Base-by-base conservation (phyloP, 2,888 invertebrate species). In the Agrotis clavis region DNA sequence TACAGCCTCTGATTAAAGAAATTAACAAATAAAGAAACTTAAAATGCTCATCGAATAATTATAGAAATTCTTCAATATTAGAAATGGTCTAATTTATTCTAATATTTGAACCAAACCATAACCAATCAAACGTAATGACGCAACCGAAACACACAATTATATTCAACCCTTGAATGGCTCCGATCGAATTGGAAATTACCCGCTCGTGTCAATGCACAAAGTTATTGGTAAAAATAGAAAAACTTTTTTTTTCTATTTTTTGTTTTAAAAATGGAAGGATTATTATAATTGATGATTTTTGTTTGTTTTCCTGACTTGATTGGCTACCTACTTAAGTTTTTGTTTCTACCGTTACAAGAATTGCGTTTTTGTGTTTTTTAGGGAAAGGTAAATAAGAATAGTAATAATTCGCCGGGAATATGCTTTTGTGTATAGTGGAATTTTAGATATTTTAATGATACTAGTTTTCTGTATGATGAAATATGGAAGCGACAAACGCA, bases 151-250 rank as follows among this genome's bases (percentile, higher is more conserved):
- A 14, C 54, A 71, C 71, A 84, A 83, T 86, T 79, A 86, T 78
- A 41, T 72, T 85, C 56, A 86, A 86, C 86, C 86, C 86, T 86
- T 86, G 86, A 85, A 83, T 79, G 75, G 35, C 51, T 77, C 71
- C 71, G 61, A 77, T 81, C 77, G 67, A 81, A 73, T 79, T 81
- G 70, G 53, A 84, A 81, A 82, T 74, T 65, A 67, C 59, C 35
- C 59, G 78, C 86, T 82, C 86, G 83, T 81, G 86, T 77, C 85
- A 79, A 79, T 67, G 41, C 47, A 74, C 57, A 76, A n/a, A n/a
- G 61, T 75, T 77, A 71, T 77, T 63, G 65, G 61, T 74, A 74
- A 74, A 71, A 79, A 72, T 41, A 57, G 54, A 59, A 71, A 71
- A 67, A 72, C n/a, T n/a, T n/a, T n/a, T 0, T 50, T 41, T 59